These are phyloP conservation scores for Pseudanteris insignis DNA, from an alignment of 2,888 invertebrate genomes.

Conservation along the genomic window DNA sequence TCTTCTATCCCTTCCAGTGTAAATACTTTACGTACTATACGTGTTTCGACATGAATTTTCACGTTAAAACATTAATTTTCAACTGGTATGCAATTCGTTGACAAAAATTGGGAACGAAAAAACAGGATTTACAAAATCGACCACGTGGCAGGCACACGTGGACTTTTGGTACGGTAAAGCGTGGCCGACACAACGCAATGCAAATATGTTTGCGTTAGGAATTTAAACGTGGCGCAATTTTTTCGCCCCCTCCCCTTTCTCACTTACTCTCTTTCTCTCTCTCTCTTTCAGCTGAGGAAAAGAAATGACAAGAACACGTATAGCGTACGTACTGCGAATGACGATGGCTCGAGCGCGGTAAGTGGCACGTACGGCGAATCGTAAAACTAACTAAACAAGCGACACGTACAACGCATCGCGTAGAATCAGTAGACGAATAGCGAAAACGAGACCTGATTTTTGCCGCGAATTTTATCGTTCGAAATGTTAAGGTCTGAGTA, in stretches of 20 bases:
- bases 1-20: conserved; percentile 10
- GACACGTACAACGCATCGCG: conserved; percentile 47
- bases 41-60: too few species aligned
- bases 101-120: too few species aligned
- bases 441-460: conserved; percentile 48
- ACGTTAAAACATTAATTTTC: too few species aligned
- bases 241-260: too few species aligned
- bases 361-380: conserved; percentile 38
- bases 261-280: neutral
- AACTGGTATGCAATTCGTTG: too few species aligned
- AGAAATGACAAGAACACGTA: conserved; percentile 19
- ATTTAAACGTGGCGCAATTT: too few species aligned
- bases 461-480: conserved; percentile 17
- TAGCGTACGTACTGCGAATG: conserved; percentile 36
- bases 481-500: conserved; percentile 7
- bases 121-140: too few species aligned
- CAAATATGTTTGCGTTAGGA: too few species aligned
- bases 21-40: conserved; percentile 32
- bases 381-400: conserved; percentile 42
- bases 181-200: conserved; percentile 22
- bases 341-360: conserved; percentile 25
- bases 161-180: conserved; percentile 13
- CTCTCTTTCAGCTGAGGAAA: conserved; percentile 8
- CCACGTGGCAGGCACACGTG: conserved; percentile 30
- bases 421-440: conserved; percentile 47